Evolutionary conservation across 2,888 invertebrate species (phyloP).

Genomic region (Hyppa rectilinea): DNA sequence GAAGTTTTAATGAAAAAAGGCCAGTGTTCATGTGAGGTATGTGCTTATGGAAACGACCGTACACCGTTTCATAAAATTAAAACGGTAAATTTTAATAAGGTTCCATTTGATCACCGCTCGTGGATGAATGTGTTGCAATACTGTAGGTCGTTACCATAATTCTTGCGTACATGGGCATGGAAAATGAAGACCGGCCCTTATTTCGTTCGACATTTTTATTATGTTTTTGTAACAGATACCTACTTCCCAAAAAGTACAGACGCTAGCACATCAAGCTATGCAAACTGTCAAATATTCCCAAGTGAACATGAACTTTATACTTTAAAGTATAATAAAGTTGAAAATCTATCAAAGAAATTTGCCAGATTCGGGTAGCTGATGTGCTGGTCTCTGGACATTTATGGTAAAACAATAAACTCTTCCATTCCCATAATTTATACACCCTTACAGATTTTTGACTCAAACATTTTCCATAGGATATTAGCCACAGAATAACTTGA

Average conservation of each 20-base stretch:
- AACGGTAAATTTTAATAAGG: conserved; percentile 60
- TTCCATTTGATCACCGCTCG: conserved; percentile 44
- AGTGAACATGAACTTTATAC: too few species aligned
- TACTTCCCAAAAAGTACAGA: background rate
- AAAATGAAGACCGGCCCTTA: conserved; percentile 33
- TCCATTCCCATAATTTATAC: background rate
- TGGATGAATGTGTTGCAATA: conserved; percentile 50
- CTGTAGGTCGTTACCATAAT: conserved; percentile 33
- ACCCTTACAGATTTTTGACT: background rate
- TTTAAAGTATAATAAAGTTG: too few species aligned
- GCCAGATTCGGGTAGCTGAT: too few species aligned
- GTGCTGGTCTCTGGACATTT: too few species aligned
- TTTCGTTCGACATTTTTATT: conserved; percentile 20
- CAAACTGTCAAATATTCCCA: too few species aligned
- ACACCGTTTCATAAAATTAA: conserved; percentile 57
- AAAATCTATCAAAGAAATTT: too few species aligned
- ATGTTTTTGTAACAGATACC: background rate
- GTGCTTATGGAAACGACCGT: conserved; percentile 25
- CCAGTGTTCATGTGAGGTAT: conserved; percentile 15
- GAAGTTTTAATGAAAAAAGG: conserved; percentile 36
- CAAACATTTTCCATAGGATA: conserved; percentile 3
- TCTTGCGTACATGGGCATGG: conserved; percentile 21
- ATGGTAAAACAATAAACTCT: conserved; percentile 2
- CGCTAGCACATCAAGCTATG: too few species aligned
- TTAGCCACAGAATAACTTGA: background rate